Evolutionary conservation across 2,888 invertebrate species (phyloP).

Genomic region (Anagyrus pseudococci): DNA sequence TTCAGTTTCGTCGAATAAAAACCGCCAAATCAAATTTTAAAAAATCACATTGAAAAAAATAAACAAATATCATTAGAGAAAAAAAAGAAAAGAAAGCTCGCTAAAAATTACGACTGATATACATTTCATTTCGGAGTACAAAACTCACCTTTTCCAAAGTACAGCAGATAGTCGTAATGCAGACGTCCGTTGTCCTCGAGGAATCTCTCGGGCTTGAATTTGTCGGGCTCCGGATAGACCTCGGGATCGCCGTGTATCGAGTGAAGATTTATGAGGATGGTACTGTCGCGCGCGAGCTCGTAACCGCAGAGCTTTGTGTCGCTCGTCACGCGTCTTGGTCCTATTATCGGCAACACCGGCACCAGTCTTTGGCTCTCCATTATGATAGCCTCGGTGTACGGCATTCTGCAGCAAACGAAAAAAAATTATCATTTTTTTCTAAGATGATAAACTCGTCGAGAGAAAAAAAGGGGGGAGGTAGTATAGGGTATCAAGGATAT

Average conservation of each 20-base stretch:
- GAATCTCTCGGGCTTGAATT: constrained; percentile 72
- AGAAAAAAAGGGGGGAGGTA: too few species aligned
- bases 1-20: too few species aligned
- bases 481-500: too few species aligned
- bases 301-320: constrained; percentile 67
- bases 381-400: constrained; percentile 63
- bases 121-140: too few species aligned
- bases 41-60: too few species aligned
- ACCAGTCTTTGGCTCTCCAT: constrained; percentile 62
- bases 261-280: constrained; percentile 64
- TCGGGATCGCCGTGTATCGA: constrained; percentile 67
- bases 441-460: too few species aligned
- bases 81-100: too few species aligned
- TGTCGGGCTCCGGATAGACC: constrained; percentile 69
- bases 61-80: too few species aligned
- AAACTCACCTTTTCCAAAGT: constrained; percentile 61
- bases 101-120: too few species aligned
- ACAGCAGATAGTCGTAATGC: constrained; percentile 51
- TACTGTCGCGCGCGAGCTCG: constrained; percentile 65
- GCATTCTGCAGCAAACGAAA: constrained; percentile 59
- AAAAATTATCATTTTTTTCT: too few species aligned
- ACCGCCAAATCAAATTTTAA: too few species aligned
- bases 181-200: constrained; percentile 54
- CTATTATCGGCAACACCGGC: constrained; percentile 61
- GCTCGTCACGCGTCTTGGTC: constrained; percentile 64